Base-by-base conservation (phyloP, 2,797 vertebrate genomes). In the Sparidentex hasta region DNA sequence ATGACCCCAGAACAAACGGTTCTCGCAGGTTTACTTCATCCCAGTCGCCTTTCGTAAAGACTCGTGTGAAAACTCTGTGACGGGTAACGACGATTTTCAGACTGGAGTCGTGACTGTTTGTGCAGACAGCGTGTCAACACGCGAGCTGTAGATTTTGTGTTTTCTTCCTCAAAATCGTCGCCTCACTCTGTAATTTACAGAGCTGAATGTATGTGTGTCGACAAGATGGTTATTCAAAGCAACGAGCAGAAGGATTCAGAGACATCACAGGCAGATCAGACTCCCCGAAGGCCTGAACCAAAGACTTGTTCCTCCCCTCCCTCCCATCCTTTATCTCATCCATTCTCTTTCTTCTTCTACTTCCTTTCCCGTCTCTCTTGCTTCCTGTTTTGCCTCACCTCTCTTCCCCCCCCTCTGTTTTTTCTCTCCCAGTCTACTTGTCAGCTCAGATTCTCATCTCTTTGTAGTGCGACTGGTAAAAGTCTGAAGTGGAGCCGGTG, bases 191-290 rank as follows among this genome's bases (percentile, higher is more conserved):
- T 56, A 55, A 55, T 25, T 25, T 16, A 54, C 5, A 50, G 44
- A 50, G 1, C 21, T 6, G 18, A 23, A 18, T 23, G 57, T 20
- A 14, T 61, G 43, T 65, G 14, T 58, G 18, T 18, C 0, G 11
- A 59, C 13, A 47, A 52, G 16, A 47, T 3, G 52, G 21, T 63
- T 18, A 7, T 51, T 44, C 55, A 55, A 66, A 38, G 33, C 61
- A 44, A 27, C 46, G 46, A 54, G 12, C 16, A 46, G 9, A 54
- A 46, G 14, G 18, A 41, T 48, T 33, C 20, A 8, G 52, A 61
- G 38, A 80, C 47, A 76, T 77, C 44, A 70, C 59, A 46, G 50
- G 5, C 50, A 56, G 63, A 76, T 47, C 51, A 50, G 46, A 61
- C 47, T 65, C 25, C 47, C 58, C 13, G n/a, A 43, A 58, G 63